phyloP scores from a whole-genome alignment of 2,797 vertebrate species.

The Pseudochirops corinnae region DNA sequence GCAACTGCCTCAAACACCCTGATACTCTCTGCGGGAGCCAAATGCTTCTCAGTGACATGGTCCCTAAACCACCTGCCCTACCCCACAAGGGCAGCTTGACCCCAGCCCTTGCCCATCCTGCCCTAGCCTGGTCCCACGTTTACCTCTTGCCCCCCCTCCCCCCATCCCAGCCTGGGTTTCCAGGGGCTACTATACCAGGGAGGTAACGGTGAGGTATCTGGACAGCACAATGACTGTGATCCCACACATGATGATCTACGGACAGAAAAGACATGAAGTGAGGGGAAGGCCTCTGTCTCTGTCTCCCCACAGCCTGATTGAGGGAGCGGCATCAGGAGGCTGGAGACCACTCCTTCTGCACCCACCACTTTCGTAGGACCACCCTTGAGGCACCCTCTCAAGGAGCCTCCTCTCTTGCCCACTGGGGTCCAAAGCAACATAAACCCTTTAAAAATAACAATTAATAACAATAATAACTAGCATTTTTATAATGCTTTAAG shows the following conservation, averaged over 20 bases:
- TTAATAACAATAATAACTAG: neutral
- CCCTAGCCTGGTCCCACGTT: neutral
- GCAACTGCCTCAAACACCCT: neutral
- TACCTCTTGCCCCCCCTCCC: neutral
- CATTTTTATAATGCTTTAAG: neutral
- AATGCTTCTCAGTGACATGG: neutral
- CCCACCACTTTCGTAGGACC: neutral
- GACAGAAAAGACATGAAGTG: neutral
- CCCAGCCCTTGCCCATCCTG: neutral
- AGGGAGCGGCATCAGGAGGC: neutral
- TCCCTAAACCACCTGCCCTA: neutral
- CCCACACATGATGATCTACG: conserved; percentile 86
- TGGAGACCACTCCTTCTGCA: neutral
- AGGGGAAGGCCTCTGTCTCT: neutral
- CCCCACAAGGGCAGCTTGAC: neutral
- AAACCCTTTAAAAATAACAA: neutral
- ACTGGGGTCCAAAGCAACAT: neutral
- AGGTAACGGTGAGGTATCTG: conserved; percentile 86
- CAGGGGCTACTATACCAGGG: conserved; percentile 86
- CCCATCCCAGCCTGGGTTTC: conserved; percentile 6
- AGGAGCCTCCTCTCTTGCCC: neutral
- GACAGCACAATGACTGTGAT: conserved; percentile 91
- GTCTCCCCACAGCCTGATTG: neutral
- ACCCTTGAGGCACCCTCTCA: neutral
- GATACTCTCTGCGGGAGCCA: neutral